Percentiles rank a stretch among this genome's conserved stretches.
Evolutionary conservation across 64 coral and sea anemone genomes (phyloP).

Genomic region (Dendrophyllia cribrosa): DNA sequence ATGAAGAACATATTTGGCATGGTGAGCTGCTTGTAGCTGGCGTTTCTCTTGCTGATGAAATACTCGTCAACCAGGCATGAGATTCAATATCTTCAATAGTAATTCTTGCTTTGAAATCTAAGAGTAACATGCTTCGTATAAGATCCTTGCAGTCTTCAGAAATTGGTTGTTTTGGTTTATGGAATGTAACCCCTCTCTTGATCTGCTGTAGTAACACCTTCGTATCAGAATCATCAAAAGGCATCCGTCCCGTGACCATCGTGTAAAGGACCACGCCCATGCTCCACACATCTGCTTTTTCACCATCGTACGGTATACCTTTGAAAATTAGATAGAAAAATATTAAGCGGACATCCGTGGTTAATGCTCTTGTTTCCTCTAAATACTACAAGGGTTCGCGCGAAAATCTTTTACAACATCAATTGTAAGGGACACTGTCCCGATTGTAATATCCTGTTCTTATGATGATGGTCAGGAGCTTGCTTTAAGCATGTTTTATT

Average conservation of each 20-base stretch:
- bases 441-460: too few relatives aligned
- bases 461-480: too few relatives aligned
- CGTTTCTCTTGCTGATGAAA: background rate
- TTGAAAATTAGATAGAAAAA: background rate
- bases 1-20: background rate
- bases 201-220: constrained; percentile 82
- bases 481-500: too few relatives aligned
- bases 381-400: too few relatives aligned
- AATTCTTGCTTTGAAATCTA: constrained; percentile 56
- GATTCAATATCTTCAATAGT: constrained; percentile 50
- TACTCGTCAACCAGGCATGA: constrained; percentile 61
- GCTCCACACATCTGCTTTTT: constrained; percentile 88
- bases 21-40: background rate
- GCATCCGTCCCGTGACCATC: constrained; percentile 91
- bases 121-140: constrained; percentile 75
- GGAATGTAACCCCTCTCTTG: constrained; percentile 76
- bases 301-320: constrained; percentile 86
- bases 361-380: too few relatives aligned
- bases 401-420: too few relatives aligned
- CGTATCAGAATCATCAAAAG: constrained; percentile 88
- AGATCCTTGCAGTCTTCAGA: constrained; percentile 84
- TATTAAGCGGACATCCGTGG: background rate
- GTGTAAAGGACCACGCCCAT: constrained; percentile 85
- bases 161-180: constrained; percentile 72
- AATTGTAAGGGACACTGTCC: too few relatives aligned